Evolutionary conservation across 64 coral and sea anemone genomes (phyloP), one percentile per base, ranked within the genome.

Genomic region (Astreopora myriophthalma): DNA sequence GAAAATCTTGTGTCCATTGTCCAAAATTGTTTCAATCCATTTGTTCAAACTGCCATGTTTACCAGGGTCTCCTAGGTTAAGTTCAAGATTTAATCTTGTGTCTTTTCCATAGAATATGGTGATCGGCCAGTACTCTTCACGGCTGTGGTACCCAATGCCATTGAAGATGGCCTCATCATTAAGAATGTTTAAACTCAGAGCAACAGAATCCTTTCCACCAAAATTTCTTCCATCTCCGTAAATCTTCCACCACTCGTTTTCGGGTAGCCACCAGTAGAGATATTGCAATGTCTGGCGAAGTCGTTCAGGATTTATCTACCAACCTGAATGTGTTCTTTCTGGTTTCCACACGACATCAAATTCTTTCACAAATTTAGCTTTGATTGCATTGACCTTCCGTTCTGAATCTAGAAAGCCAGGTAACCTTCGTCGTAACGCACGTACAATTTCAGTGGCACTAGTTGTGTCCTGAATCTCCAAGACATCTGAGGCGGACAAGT

Each of bases 221-320:
- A 75, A 92, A 16, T 83, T 86, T 17, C 81, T 20, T 1, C 67
- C 90, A 74, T 92, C 80, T 8, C 81, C 71, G 77, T 86, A 92
- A 0, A 86, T 30, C 40, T 44, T 44, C 40, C 40, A 44, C 40
- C 40, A 44, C 11, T 44, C 40, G 11, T 11, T 44, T 44, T 44
- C 11, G 6, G 40, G 40, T 44, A 44, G 40, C 40, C 40, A 44
- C 40, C 40, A 44, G 0, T 44, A 44, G 6, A 44, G 11, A 44
- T 44, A 11, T 11, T 8, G 1, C 1, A 44, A 44, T 6, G 40
- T 1, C 40, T 44, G 6, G 1, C 40, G 1, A 8, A 44, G 40
- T 44, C 1, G 40, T 11, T 44, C 0, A 8, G 40, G 40, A 44
- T 44, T 44, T 44, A 44, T 44, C 40, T 3, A 8, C 40, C 40